Conservation (phyloP, 2,113 vertebrate species). For the Malurus melanocephalus region DNA sequence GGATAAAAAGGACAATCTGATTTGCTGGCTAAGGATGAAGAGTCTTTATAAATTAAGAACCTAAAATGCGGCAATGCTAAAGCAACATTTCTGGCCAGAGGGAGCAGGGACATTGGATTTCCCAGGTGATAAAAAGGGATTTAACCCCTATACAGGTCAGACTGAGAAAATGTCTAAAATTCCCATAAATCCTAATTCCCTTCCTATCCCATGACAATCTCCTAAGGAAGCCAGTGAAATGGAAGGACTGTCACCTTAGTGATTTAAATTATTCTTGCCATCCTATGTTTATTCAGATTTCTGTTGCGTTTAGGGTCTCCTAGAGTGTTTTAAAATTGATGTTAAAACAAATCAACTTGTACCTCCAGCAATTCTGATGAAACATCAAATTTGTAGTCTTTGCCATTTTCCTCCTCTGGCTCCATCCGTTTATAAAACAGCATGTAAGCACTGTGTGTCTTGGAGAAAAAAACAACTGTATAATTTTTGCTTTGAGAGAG, state of each 20-base stretch:
- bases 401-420: constrained; percentile 92
- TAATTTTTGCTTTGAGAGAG: constrained; percentile 42
- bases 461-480: constrained; percentile 51
- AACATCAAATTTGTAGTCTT: constrained; percentile 94
- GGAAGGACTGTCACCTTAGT: not conserved
- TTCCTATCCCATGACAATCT: not conserved
- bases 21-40: not conserved
- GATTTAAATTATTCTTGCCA: not conserved
- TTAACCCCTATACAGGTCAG: not conserved
- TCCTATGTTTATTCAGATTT: not conserved
- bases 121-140: not conserved
- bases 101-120: not conserved
- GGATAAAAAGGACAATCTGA: not conserved
- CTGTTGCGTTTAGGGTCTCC: not conserved
- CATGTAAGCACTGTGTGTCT: constrained; percentile 99
- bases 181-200: not conserved
- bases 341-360: constrained; percentile 59
- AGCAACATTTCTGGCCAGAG: not conserved
- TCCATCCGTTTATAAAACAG: constrained; percentile 98
- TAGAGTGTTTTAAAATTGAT: not conserved
- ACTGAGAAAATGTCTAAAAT: not conserved
- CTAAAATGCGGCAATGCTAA: not conserved
- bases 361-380: constrained; percentile 97
- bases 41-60: not conserved
- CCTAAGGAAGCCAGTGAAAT: not conserved